Conservation (phyloP, 37 sponge, comb jelly and placozoan genomes). For the Aplysina aerophoba region DNA sequence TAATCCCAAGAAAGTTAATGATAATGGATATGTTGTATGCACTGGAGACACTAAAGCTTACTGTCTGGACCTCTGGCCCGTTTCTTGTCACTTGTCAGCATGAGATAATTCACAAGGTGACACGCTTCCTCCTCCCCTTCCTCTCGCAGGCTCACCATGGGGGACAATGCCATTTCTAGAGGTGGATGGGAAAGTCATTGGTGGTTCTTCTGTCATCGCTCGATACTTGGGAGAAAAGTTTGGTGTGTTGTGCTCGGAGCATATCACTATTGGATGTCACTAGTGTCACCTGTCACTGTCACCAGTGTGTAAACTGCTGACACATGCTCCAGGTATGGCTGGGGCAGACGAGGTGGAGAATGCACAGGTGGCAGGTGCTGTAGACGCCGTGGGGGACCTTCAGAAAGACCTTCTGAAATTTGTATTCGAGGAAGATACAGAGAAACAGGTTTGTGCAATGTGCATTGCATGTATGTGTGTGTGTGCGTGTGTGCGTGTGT, state of each 20-base stretch:
- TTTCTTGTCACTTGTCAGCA: too few relatives aligned
- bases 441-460: background rate
- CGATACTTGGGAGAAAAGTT: slow-evolving; percentile 49
- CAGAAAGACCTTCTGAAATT: background rate
- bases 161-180: slow-evolving; percentile 55
- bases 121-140: too few relatives aligned
- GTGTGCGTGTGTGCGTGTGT: background rate
- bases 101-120: too few relatives aligned
- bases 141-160: slow-evolving; percentile 25
- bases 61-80: too few relatives aligned
- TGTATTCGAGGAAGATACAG: background rate
- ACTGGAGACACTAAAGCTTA: too few relatives aligned
- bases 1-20: too few relatives aligned
- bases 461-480: background rate
- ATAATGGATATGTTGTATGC: too few relatives aligned
- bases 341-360: slow-evolving; percentile 5
- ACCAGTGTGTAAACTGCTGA: too few relatives aligned
- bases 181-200: slow-evolving; percentile 53
- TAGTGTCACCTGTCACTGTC: too few relatives aligned
- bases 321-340: slow-evolving; percentile 6
- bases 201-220: slow-evolving; percentile 34
- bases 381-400: background rate
- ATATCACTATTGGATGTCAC: too few relatives aligned
- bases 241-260: background rate
- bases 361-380: slow-evolving; percentile 15